Evolutionary conservation across 2,888 invertebrate species (phyloP).

Genomic region (Tipula vernalis): DNA sequence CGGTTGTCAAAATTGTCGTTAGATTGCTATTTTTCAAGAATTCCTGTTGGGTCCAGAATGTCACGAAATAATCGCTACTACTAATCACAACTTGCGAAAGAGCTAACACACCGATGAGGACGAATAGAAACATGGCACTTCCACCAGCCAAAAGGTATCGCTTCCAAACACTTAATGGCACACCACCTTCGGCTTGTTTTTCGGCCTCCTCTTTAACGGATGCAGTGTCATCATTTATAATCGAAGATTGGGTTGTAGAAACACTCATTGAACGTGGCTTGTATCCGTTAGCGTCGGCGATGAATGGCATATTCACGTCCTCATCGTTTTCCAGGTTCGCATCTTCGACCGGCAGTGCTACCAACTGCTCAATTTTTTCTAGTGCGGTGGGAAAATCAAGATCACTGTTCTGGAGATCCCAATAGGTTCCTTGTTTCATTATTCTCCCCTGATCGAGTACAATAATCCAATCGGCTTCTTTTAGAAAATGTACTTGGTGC

Average conservation of each 20-base stretch:
- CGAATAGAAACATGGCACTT: conserved; percentile 35
- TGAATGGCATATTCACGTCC: conserved; percentile 34
- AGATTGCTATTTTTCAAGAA: conserved; percentile 24
- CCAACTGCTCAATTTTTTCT: conserved; percentile 27
- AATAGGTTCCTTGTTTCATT: conserved; percentile 37
- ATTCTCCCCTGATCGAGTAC: conserved; percentile 44
- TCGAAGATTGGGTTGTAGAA: conserved; percentile 28
- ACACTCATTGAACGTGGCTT: conserved; percentile 22
- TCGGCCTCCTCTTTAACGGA: conserved; percentile 28
- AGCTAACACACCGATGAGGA: conserved; percentile 36
- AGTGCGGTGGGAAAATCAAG: conserved; percentile 41
- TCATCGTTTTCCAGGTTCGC: conserved; percentile 21
- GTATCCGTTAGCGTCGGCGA: conserved; percentile 27
- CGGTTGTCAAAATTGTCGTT: conserved; percentile 15
- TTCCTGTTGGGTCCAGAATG: conserved; percentile 42
- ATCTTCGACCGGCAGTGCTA: conserved; percentile 16
- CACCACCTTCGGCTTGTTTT: conserved; percentile 32
- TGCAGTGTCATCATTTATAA: conserved; percentile 22
- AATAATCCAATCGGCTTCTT: conserved; percentile 46
- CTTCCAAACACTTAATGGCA: conserved; percentile 33
- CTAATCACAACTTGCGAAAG: conserved; percentile 44
- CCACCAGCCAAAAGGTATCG: conserved; percentile 40
- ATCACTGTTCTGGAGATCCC: conserved; percentile 37
- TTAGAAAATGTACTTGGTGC: conserved; percentile 64
- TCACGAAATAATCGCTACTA: conserved; percentile 48